Conservation (phyloP, 1,140 invertebrate genomes). For the Euura saliciscinereae region DNA sequence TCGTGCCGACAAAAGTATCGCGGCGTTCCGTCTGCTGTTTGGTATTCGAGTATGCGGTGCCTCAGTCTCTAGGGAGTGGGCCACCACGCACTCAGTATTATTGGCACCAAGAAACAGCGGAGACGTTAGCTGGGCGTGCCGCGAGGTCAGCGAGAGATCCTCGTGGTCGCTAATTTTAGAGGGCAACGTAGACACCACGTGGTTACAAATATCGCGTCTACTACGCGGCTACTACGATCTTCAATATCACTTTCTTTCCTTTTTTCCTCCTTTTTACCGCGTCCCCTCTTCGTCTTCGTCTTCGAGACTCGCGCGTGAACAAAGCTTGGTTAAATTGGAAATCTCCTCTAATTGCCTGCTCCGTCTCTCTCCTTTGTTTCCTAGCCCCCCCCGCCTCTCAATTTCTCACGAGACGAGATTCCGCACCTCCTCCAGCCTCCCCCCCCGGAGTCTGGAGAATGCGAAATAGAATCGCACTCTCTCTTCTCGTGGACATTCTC, state of each 20-base stretch:
- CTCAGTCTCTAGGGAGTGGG: background rate
- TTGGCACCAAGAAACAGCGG: background rate
- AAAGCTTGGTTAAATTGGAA: conserved; percentile 1
- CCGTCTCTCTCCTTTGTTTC: conserved; percentile 4
- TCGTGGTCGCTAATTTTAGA: conserved; percentile 55
- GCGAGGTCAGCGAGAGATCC: conserved; percentile 43
- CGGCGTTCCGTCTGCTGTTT: background rate
- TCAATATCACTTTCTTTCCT: no score
- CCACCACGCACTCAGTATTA: background rate
- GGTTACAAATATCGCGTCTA: conserved; percentile 40
- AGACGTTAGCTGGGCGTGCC: background rate
- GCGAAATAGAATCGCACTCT: background rate
- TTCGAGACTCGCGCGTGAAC: conserved; percentile 17
- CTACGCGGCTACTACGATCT: no score
- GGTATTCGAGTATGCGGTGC: background rate
- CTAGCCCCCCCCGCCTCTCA: background rate
- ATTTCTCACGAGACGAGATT: background rate
- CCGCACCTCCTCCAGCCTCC: no score
- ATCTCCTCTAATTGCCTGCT: conserved; percentile 8
- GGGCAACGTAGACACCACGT: conserved; percentile 54
- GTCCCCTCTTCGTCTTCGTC: conserved; percentile 18
- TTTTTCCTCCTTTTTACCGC: no score
- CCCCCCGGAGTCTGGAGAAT: background rate
- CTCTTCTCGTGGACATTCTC: background rate
- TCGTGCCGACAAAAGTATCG: background rate